A percentile compares a stretch with the other conserved stretches of the same genome.
Conservation (phyloP, 2,113 vertebrate genomes). For the Leptodactylus fuscus region DNA sequence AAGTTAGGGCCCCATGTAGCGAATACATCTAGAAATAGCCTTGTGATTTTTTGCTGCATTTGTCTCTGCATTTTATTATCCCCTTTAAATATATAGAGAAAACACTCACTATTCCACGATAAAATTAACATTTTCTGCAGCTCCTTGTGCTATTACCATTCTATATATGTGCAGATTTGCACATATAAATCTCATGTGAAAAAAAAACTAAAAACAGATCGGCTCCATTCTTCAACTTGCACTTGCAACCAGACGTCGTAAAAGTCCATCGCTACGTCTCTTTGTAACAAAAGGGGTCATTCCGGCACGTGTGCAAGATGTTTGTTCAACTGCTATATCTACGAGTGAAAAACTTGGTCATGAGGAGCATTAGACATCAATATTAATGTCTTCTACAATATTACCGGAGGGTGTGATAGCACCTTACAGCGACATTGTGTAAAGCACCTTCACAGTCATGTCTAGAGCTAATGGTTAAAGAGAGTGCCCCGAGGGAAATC, state of each 20-base stretch:
- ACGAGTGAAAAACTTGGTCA: constrained; percentile 14
- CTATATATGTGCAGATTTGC: too few species aligned
- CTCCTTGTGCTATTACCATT: too few species aligned
- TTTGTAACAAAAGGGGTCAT: not conserved
- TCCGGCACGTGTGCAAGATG: not conserved
- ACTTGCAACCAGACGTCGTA: not conserved
- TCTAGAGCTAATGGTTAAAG: constrained; percentile 49
- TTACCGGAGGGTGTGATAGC: constrained; percentile 21
- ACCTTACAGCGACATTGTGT: constrained; percentile 46
- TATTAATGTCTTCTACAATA: constrained; percentile 17
- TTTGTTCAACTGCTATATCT: not conserved
- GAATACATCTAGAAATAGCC: too few species aligned
- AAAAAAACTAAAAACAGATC: not conserved
- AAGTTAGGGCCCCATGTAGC: too few species aligned
- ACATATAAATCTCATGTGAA: not conserved
- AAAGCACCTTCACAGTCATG: constrained; percentile 20
- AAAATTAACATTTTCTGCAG: too few species aligned
- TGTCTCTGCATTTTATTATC: too few species aligned
- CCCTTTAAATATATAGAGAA: too few species aligned
- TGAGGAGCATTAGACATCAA: constrained; percentile 9
- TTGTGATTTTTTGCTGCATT: too few species aligned
- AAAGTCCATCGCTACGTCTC: not conserved
- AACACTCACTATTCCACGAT: too few species aligned
- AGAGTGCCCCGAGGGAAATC: constrained; percentile 27
- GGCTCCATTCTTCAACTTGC: not conserved